Conservation (phyloP, 1,140 invertebrate genomes). For the Zaprionus camerounensis region DNA sequence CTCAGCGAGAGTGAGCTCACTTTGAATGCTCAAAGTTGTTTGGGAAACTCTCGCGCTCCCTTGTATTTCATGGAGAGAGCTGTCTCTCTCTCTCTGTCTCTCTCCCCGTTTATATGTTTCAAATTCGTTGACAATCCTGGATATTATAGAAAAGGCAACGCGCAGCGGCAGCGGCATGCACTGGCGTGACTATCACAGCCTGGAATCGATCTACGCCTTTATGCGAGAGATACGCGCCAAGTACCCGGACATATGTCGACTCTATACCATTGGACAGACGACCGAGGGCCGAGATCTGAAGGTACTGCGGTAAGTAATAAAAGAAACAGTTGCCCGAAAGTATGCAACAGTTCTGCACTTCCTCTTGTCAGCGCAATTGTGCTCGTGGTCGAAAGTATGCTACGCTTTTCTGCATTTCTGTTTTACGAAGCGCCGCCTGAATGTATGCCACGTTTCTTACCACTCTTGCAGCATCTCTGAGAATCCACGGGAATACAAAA, state of each 20-base stretch:
- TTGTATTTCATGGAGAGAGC: too few species aligned
- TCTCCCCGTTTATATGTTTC: neutral
- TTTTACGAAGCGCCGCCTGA: constrained; percentile 7
- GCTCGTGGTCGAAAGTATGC: neutral
- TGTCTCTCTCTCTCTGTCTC: too few species aligned
- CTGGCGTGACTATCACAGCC: constrained; percentile 90
- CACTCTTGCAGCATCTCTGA: constrained; percentile 66
- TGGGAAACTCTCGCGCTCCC: too few species aligned
- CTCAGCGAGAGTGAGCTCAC: too few species aligned
- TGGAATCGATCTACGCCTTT: constrained; percentile 88
- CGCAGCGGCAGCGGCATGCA: constrained; percentile 85
- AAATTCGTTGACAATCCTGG: neutral
- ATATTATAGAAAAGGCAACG: constrained; percentile 62
- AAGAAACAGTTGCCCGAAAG: neutral
- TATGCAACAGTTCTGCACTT: neutral
- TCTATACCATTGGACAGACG: constrained; percentile 89
- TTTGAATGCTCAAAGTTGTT: too few species aligned
- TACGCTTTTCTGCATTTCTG: neutral
- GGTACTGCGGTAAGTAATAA: constrained; percentile 84
- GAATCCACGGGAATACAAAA: constrained; percentile 76
- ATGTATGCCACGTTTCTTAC: neutral
- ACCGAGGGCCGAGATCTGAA: constrained; percentile 89
- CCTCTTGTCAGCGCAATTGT: neutral
- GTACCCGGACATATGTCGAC: constrained; percentile 87
- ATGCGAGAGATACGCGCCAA: constrained; percentile 88